Percentiles rank a stretch among this genome's conserved stretches.
Evolutionary conservation across 2,888 invertebrate genomes (phyloP).

Genomic region (Heliconius aoede): DNA sequence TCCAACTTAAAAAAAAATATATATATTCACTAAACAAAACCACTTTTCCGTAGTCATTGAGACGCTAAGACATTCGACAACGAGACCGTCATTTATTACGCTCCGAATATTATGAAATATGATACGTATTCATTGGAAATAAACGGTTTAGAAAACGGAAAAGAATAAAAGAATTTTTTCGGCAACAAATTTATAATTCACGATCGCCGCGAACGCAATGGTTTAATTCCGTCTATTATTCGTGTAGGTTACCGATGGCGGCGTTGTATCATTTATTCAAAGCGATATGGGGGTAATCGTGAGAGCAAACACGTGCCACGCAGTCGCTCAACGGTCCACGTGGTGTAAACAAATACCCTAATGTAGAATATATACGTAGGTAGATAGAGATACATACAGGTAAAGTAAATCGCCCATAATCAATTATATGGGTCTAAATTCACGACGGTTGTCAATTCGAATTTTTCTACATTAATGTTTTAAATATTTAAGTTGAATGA

Average conservation of each 20-base stretch:
- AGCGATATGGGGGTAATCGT: slow-evolving; percentile 40
- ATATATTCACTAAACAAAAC: not conserved
- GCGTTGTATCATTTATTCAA: slow-evolving; percentile 50
- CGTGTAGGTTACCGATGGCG: slow-evolving; percentile 39
- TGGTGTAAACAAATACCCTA: slow-evolving; percentile 4
- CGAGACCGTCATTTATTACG: slow-evolving; percentile 38
- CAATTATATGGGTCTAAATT: not conserved
- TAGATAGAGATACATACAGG: no score
- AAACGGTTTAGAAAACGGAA: slow-evolving; percentile 37
- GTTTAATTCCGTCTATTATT: slow-evolving; percentile 44
- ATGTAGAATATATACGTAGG: not conserved
- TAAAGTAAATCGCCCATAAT: no score
- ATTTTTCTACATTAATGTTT: not conserved
- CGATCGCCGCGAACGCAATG: slow-evolving; percentile 29
- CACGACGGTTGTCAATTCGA: not conserved
- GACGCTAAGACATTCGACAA: slow-evolving; percentile 24
- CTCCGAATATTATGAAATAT: slow-evolving; percentile 42
- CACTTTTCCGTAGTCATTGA: not conserved
- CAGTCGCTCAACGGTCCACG: slow-evolving; percentile 32
- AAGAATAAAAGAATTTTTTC: slow-evolving; percentile 31
- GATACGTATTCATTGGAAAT: slow-evolving; percentile 38
- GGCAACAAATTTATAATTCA: slow-evolving; percentile 43
- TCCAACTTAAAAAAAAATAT: not conserved
- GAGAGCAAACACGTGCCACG: slow-evolving; percentile 44
- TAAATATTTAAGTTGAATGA: no score